Evolutionary conservation across 2,888 invertebrate species (phyloP).

Genomic region (Hoplodrina ambigua): DNA sequence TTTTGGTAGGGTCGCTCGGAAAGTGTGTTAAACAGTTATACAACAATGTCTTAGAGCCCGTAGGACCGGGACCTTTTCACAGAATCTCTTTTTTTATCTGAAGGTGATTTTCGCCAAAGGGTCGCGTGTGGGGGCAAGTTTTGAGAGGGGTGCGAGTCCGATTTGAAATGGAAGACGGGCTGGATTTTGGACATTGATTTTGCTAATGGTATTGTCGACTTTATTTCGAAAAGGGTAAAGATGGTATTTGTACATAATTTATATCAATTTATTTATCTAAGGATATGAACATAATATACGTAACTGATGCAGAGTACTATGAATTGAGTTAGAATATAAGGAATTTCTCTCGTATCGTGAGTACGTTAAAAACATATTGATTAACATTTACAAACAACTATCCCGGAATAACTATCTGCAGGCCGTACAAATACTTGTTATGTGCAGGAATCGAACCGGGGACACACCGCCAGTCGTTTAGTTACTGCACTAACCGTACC

Average conservation of each 20-base stretch:
- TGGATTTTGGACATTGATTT: slow-evolving; percentile 13
- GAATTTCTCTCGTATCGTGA: too few species aligned
- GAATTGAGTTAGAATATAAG: neutral
- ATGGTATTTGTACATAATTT: neutral
- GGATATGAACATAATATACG: neutral
- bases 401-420: too few species aligned
- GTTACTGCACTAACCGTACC: too few species aligned
- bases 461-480: too few species aligned
- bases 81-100: slow-evolving; percentile 66
- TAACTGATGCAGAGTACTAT: too few species aligned
- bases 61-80: slow-evolving; percentile 58
- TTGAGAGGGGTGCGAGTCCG: slow-evolving; percentile 37
- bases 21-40: slow-evolving; percentile 65
- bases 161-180: slow-evolving; percentile 12
- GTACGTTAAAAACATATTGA: too few species aligned
- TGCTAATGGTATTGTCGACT: neutral
- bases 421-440: too few species aligned
- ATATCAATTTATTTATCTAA: too few species aligned
- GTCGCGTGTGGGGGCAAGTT: slow-evolving; percentile 44
- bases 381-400: too few species aligned
- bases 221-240: neutral
- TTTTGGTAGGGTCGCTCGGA: slow-evolving; percentile 51
- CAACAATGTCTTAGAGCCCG: slow-evolving; percentile 63
- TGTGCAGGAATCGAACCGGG: too few species aligned
- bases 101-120: slow-evolving; percentile 68